Conservation (phyloP, 2,113 vertebrate species). For the Pachycephala philippinensis region DNA sequence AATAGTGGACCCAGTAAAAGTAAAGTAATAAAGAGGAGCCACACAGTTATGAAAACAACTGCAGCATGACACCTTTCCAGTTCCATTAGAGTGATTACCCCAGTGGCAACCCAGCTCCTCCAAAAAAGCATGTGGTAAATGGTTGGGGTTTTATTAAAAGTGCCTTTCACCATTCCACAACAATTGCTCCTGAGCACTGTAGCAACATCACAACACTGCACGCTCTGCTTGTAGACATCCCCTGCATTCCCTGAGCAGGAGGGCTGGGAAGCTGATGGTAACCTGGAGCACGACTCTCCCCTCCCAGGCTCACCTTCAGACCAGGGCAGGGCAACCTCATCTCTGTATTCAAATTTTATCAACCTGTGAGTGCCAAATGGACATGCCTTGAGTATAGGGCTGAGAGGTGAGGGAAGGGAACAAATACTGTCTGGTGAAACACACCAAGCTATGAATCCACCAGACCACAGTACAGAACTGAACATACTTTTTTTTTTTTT, state of each 20-base stretch:
- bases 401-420: not conserved
- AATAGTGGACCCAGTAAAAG: not conserved
- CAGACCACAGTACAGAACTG: not conserved
- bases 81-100: not conserved
- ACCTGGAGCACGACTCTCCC: not conserved
- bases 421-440: not conserved
- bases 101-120: not conserved
- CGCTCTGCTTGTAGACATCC: not conserved
- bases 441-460: not conserved
- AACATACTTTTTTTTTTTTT: not conserved
- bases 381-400: not conserved
- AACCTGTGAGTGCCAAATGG: not conserved
- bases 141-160: not conserved
- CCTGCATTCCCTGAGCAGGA: not conserved
- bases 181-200: not conserved
- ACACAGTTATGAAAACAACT: slow-evolving; percentile 25
- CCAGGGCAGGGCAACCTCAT: not conserved
- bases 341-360: not conserved
- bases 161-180: not conserved
- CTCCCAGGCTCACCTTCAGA: not conserved
- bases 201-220: not conserved
- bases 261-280: not conserved
- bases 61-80: not conserved
- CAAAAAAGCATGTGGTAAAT: not conserved
- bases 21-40: not conserved